Evolutionary conservation across 1,140 invertebrate species (phyloP), one percentile per base, ranked within the genome.

Genomic region (Drosophila persimilis): DNA sequence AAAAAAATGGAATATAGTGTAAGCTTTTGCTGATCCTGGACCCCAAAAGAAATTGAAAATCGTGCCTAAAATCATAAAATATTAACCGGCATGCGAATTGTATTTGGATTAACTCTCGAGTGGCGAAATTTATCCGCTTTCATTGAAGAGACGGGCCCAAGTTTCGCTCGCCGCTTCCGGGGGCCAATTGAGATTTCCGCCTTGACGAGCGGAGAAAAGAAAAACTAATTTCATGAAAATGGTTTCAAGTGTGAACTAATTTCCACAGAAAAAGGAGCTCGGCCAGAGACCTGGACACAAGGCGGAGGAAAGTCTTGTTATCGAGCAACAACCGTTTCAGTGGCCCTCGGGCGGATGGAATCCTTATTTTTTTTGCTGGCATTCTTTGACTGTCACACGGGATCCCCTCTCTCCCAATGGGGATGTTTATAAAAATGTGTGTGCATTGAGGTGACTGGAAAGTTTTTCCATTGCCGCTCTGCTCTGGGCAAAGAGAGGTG

Each of bases 211-310:
- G 55, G 24, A 52, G 35, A 53, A 65, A 76, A 71, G 83, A 86
- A 86, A 86, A 86, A 86, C 81, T 88, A 86, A 86, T 86, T 88
- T 86, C 81, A 81, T 72, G 83, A 67, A 81, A 88, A 86, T 81
- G 70, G 78, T 60, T 86, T 80, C 73, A 67, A 67, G 77, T 86
- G 83, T 81, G 83, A 86, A 86, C 81, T 88, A 86, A 88, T 88
- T 86, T 88, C 63, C 59, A 45, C 39, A 73, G 65, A 69, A 73
- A 63, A 59, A 50, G 39, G 35, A 62, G 48, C 31, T 31, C 31
- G 20, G 24, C 43, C 47, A 55, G 58, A 55, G 53, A 24, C 31
- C 43, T 41, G 62, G 54, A 55, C 65, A 60, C 77, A 73, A 73
- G 59, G 79, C 73, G 39, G 64, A 60, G 47, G 35, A 60, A 60